Percentiles rank a stretch among this genome's conserved stretches.
phyloP scores from a whole-genome alignment of 2,888 invertebrate species.

The Eupithecia centaureata region DNA sequence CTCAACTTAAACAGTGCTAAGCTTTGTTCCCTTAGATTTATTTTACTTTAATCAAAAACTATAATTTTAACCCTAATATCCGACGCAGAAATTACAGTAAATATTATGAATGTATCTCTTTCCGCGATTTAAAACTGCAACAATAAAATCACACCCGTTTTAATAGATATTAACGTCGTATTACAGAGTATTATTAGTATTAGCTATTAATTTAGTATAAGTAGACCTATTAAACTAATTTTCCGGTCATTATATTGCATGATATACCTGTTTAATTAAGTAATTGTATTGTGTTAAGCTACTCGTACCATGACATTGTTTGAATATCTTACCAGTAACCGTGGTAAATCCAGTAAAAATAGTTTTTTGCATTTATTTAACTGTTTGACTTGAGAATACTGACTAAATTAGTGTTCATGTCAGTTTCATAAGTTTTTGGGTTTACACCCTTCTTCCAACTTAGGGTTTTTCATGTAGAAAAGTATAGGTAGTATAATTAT shows the following conservation, averaged over 20 bases:
- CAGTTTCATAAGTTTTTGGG: conserved; percentile 1
- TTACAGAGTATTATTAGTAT: conserved; percentile 74
- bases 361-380: conserved; percentile 59
- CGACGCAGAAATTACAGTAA: no score
- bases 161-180: conserved; percentile 43
- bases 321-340: neutral
- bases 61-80: no score
- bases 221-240: conserved; percentile 51
- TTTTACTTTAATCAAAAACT: neutral
- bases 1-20: conserved; percentile 51
- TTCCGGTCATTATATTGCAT: neutral
- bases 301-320: neutral
- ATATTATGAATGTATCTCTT: neutral
- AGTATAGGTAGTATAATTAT: neutral
- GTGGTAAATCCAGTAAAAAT: neutral
- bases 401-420: conserved; percentile 5
- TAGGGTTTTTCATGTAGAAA: neutral
- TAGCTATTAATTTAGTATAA: conserved; percentile 56
- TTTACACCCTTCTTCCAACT: conserved; percentile 3
- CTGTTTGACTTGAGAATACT: conserved; percentile 54
- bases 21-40: neutral
- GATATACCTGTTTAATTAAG: neutral
- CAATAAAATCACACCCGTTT: neutral
- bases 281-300: no score
- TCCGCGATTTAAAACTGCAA: neutral